These are phyloP conservation scores for Amyelois transitella DNA, from an alignment of 1,140 invertebrate genomes.

Conservation along the genomic window DNA sequence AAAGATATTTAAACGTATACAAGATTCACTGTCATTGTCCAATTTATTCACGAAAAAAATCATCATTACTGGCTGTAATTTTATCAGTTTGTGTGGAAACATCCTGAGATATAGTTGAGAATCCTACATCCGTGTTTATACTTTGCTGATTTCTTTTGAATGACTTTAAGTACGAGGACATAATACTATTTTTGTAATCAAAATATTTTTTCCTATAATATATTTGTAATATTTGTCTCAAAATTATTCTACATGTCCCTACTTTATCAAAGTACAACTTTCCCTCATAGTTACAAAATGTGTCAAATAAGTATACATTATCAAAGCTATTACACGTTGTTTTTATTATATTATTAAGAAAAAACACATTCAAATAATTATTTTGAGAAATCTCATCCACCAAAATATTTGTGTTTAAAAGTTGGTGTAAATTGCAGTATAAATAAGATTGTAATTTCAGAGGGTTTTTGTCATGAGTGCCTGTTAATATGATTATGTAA, in stretches of 20 bases:
- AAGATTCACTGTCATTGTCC: no score
- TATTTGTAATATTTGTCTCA: not conserved
- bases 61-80: no score
- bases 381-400: not conserved
- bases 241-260: not conserved
- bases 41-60: not conserved
- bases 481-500: not conserved
- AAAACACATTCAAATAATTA: not conserved
- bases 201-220: not conserved
- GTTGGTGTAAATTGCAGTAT: not conserved
- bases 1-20: not conserved
- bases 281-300: not conserved
- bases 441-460: not conserved
- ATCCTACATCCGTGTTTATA: no score
- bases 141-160: no score
- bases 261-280: not conserved
- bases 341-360: not conserved
- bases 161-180: not conserved
- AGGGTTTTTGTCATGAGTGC: not conserved
- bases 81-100: not conserved
- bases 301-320: no score
- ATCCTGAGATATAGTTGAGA: no score
- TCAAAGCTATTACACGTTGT: not conserved
- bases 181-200: not conserved
- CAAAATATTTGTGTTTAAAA: not conserved